Evolutionary conservation across 64 coral and sea anemone species (phyloP).

Genomic region (Actinia equina): DNA sequence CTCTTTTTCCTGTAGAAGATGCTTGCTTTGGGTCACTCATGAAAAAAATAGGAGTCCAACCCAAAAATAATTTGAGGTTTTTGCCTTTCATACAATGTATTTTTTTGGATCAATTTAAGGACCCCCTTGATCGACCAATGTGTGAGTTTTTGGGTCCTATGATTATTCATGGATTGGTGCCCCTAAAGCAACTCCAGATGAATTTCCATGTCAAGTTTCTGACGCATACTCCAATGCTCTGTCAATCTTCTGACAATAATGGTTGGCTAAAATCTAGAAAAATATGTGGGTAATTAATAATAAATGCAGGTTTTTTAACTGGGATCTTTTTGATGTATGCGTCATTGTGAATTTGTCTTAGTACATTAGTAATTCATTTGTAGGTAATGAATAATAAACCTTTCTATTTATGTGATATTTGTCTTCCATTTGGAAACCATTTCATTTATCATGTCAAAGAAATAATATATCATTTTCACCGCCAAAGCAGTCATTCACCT

Average conservation of each 20-base stretch:
- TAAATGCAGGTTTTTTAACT: no score
- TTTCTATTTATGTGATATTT: no score
- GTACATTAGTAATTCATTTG: no score
- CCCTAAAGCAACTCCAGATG: slow-evolving; percentile 29
- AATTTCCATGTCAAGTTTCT: slow-evolving; percentile 38
- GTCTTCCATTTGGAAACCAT: no score
- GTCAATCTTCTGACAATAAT: neutral
- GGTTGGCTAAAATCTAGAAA: slow-evolving; percentile 3
- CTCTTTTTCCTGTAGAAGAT: slow-evolving; percentile 57
- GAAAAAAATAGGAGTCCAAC: slow-evolving; percentile 20
- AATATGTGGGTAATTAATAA: neutral
- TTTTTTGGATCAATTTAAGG: neutral
- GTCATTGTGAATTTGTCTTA: no score
- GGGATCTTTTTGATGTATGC: no score
- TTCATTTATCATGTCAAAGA: no score
- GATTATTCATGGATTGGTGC: slow-evolving; percentile 45
- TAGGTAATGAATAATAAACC: no score
- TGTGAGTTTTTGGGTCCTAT: slow-evolving; percentile 50
- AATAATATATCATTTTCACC: no score
- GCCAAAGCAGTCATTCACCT: no score
- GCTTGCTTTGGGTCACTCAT: slow-evolving; percentile 49
- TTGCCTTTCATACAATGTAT: slow-evolving; percentile 36
- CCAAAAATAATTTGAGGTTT: slow-evolving; percentile 39
- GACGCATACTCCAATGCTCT: slow-evolving; percentile 27
- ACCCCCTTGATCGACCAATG: slow-evolving; percentile 1